Evolutionary conservation across 2,113 vertebrate species (phyloP).

Genomic region (Passer domesticus): DNA sequence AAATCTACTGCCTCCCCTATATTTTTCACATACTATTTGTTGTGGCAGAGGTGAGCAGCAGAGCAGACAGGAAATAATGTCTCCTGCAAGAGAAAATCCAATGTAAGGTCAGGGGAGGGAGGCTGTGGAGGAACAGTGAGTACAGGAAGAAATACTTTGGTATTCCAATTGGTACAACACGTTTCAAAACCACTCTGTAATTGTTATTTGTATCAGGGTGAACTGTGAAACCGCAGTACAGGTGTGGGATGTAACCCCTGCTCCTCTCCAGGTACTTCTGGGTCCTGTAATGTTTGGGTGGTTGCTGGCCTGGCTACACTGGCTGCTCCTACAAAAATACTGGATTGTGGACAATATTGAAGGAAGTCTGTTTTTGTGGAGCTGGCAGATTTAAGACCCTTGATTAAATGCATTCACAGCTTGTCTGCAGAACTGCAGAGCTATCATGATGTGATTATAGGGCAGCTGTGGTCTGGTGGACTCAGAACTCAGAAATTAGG

Average conservation of each 20-base stretch:
- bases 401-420: slow-evolving; percentile 6
- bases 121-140: neutral
- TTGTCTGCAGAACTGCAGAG: neutral
- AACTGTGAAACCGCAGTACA: neutral
- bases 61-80: neutral
- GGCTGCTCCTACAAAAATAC: neutral
- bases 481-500: neutral
- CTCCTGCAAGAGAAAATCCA: neutral
- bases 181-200: neutral
- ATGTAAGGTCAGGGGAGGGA: neutral
- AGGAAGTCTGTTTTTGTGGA: neutral
- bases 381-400: neutral
- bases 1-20: neutral
- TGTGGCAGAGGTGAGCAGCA: neutral
- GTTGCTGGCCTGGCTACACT: neutral
- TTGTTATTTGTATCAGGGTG: neutral
- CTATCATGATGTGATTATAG: neutral
- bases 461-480: neutral
- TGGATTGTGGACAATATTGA: neutral
- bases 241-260: neutral
- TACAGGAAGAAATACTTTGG: neutral
- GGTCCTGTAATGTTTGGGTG: neutral
- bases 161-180: neutral
- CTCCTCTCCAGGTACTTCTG: neutral
- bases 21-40: neutral